Evolutionary conservation across 2,888 invertebrate genomes (phyloP).

Genomic region (Drosophila limbata): DNA sequence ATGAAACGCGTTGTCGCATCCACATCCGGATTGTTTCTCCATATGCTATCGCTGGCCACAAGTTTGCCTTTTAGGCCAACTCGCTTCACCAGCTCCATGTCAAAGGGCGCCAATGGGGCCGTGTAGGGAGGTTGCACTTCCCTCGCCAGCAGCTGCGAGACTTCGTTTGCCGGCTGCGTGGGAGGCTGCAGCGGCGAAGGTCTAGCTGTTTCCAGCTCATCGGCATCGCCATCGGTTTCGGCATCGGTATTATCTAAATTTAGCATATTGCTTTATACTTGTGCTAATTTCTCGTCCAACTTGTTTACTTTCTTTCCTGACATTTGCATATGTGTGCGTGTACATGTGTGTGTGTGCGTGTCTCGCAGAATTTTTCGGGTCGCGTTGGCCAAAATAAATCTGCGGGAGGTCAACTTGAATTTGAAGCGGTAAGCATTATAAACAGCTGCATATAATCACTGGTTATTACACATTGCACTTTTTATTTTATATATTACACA

Average conservation of each 20-base stretch:
- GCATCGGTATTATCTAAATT: constrained; percentile 62
- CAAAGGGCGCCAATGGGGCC: constrained; percentile 76
- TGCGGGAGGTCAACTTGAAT: constrained; percentile 27
- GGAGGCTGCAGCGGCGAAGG: constrained; percentile 9
- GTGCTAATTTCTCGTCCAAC: constrained; percentile 36
- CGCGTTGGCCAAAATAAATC: constrained; percentile 14
- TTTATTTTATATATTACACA: constrained; percentile 20
- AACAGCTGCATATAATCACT: constrained; percentile 1
- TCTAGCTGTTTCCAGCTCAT: constrained; percentile 33
- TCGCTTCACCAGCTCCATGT: constrained; percentile 56
- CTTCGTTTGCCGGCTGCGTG: constrained; percentile 3
- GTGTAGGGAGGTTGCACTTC: constrained; percentile 63
- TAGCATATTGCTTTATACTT: constrained; percentile 61
- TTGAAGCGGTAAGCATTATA: background rate
- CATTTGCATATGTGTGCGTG: constrained; percentile 33
- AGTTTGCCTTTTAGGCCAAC: constrained; percentile 41
- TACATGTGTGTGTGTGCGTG: background rate
- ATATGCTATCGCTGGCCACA: constrained; percentile 46
- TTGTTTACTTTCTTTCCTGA: constrained; percentile 55
- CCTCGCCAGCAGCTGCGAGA: constrained; percentile 19
- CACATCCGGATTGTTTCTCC: constrained; percentile 22
- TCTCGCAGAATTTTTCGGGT: constrained; percentile 26
- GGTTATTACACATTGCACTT: constrained; percentile 19
- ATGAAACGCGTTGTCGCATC: constrained; percentile 49
- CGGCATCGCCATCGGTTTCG: constrained; percentile 24